Base-by-base conservation (phyloP, 1,140 invertebrate genomes). In the Plectus sambesii region DNA sequence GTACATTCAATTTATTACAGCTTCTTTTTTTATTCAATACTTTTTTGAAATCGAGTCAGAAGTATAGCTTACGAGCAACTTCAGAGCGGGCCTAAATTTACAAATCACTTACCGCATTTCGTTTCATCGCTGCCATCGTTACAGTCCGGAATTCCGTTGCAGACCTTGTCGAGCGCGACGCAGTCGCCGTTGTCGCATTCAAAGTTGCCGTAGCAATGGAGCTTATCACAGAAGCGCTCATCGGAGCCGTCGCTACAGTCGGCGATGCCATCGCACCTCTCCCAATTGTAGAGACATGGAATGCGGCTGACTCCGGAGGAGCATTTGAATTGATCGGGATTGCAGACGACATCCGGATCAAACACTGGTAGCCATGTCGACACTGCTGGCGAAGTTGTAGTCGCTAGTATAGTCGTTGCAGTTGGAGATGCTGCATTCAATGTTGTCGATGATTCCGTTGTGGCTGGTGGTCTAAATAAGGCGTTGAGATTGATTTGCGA, bases 161-260 rank as follows among this genome's bases (percentile, higher is more conserved):
- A 68, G 1, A 43, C 30, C 17, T 50, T 39, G 5, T 37, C 33
- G 5, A 27, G 23, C 5, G 51, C 33, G 22, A 68, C 53, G 57
- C 65, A 68, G 42, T 56, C 51, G 23, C 69, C 67, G 53, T 70
- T 66, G 27, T 52, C 49, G 47, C 72, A 73, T 1, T 49, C 55
- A 55, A 72, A 72, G 50, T 66, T 53, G 30, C 27, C 17, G 33
- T 26, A 15, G 17, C 46, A 47, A 23, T 47, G 42, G 15, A 33
- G n/a, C 59, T 61, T 54, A 62, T 61, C 47, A 56, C 65, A 67
- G 29, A 33, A 33, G 17, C 12, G 12, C 17, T 33, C 30, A 17
- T 33, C 30, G 12, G 30, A 33, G 12, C 30, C 30, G 17, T 33
- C 30, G 30, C 30, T 33, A 17, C 30, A 33, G 30, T 33, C 30